These are phyloP conservation scores for Cyprinodon diabolis DNA, from an alignment of 2,797 vertebrate genomes.

Conservation along the genomic window DNA sequence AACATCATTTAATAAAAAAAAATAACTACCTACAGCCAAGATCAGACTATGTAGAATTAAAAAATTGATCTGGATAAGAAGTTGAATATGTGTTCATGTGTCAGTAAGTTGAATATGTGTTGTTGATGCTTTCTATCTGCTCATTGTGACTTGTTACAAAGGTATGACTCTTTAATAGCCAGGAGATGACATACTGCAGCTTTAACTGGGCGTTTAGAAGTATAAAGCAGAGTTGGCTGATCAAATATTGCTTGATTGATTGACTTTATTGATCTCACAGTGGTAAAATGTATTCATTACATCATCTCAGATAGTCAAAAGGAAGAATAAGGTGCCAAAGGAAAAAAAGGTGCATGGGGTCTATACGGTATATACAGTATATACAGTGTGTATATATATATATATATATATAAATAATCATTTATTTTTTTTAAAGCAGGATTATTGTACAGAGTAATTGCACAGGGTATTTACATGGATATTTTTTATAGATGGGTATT, in stretches of 20 bases:
- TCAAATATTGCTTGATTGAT: neutral
- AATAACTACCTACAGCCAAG: neutral
- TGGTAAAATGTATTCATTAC: too few species aligned
- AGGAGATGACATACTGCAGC: neutral
- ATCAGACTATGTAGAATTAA: neutral
- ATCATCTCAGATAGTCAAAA: too few species aligned
- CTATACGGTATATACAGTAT: too few species aligned
- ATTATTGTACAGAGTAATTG: too few species aligned
- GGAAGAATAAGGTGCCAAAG: too few species aligned
- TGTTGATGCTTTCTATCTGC: neutral
- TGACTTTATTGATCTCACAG: too few species aligned
- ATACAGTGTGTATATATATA: neutral
- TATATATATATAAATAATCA: too few species aligned
- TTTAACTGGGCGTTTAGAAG: neutral
- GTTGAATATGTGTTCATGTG: neutral
- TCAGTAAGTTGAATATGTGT: neutral
- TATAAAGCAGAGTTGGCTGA: neutral
- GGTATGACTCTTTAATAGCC: too few species aligned
- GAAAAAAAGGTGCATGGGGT: too few species aligned
- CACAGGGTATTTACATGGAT: too few species aligned
- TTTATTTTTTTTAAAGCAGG: too few species aligned
- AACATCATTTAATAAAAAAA: slow-evolving; percentile 23
- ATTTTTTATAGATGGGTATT: too few species aligned
- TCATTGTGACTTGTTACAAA: neutral
- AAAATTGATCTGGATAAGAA: neutral